phyloP scores from a whole-genome alignment of 2,888 invertebrate genomes.

The Andrena praecox region DNA sequence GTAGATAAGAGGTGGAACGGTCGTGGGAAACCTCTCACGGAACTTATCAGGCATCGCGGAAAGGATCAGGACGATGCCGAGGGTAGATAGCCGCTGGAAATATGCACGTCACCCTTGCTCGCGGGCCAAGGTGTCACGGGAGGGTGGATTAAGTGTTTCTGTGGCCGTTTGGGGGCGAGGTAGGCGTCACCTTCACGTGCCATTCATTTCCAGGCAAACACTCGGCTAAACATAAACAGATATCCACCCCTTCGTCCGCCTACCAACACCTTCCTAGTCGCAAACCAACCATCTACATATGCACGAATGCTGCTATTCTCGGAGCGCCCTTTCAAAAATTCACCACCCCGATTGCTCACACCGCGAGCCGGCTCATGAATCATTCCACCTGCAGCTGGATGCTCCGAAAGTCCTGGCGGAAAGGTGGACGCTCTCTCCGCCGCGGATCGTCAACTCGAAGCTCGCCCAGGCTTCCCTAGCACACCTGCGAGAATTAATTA shows the following conservation, averaged over 20 bases:
- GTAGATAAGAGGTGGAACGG: neutral
- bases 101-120: neutral
- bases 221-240: neutral
- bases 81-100: slow-evolving; percentile 32
- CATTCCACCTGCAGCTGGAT: slow-evolving; percentile 22
- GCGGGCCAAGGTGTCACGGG: too few species aligned
- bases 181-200: neutral
- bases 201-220: slow-evolving; percentile 3
- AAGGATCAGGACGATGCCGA: neutral
- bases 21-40: neutral
- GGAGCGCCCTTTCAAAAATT: slow-evolving; percentile 12
- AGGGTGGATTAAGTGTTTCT: too few species aligned
- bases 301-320: neutral
- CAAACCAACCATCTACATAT: neutral
- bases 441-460: too few species aligned
- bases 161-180: neutral
- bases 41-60: neutral
- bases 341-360: slow-evolving; percentile 22
- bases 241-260: neutral
- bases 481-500: slow-evolving; percentile 1
- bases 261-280: neutral
- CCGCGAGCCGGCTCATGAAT: neutral
- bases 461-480: too few species aligned
- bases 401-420: neutral
- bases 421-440: neutral